A percentile compares a stretch with the other conserved stretches of the same genome.
Evolutionary conservation across 2,888 invertebrate genomes (phyloP).

Genomic region (Dryococelus australis): DNA sequence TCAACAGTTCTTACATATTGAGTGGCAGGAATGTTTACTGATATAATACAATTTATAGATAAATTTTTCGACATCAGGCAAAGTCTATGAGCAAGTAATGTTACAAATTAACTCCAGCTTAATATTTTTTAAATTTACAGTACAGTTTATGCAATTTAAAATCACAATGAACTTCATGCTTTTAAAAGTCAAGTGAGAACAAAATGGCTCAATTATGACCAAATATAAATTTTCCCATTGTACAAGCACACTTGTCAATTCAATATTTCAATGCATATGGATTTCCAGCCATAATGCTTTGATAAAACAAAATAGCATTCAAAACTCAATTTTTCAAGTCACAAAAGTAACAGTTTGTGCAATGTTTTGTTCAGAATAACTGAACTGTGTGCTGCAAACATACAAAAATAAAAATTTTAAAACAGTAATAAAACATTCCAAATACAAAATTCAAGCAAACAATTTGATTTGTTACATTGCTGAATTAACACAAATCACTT

Average conservation of each 20-base stretch:
- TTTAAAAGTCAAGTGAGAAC: too few species aligned
- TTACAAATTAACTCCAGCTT: not conserved
- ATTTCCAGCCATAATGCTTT: not conserved
- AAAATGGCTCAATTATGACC: too few species aligned
- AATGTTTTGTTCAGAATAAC: not conserved
- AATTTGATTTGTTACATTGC: not conserved
- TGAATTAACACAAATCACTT: not conserved
- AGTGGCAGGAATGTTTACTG: conserved; percentile 16
- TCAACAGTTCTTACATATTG: not conserved
- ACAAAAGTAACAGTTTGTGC: not conserved
- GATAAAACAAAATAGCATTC: not conserved
- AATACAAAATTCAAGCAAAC: not conserved
- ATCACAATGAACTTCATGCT: too few species aligned
- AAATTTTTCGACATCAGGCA: not conserved
- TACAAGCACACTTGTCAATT: not conserved
- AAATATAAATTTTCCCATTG: too few species aligned
- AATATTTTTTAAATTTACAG: too few species aligned
- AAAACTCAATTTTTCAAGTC: not conserved
- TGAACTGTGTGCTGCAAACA: not conserved
- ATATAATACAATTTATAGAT: conserved; percentile 6
- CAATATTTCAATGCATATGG: not conserved
- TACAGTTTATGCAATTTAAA: too few species aligned
- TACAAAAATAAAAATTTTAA: not conserved
- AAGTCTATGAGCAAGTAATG: not conserved
- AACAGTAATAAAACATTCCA: not conserved